Evolutionary conservation across 23 tunicate species (phyloP), one percentile per base, ranked within the genome.

Genomic region (Pegea sp.): DNA sequence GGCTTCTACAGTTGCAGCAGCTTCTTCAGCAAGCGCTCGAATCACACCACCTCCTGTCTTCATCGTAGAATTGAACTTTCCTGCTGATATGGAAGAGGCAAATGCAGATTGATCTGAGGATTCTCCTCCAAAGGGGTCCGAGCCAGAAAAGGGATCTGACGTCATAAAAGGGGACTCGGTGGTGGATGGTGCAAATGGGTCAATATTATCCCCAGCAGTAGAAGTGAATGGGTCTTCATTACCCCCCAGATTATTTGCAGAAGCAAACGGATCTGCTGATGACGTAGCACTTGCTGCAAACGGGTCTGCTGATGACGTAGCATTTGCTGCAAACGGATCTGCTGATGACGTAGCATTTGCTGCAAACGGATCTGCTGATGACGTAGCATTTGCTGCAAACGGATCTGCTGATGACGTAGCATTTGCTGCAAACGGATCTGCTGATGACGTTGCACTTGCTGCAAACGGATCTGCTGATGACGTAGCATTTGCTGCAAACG

Each of bases 91-190:
- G n/a, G n/a, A n/a, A n/a, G n/a, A n/a, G n/a, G n/a, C n/a, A n/a
- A n/a, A n/a, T n/a, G n/a, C n/a, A n/a, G n/a, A n/a, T n/a, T n/a
- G n/a, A n/a, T n/a, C n/a, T n/a, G n/a, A n/a, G n/a, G n/a, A n/a
- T n/a, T n/a, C n/a, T n/a, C n/a, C n/a, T n/a, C n/a, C n/a, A 62
- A 61, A 54, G 19, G 68, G 61, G 24, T 60, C 62, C 2, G 74
- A 31, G 16, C 70, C 69, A 22, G 58, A 38, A 67, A 70, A 78
- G 3, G 77, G 91, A 58, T 78, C 91, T 33, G 44, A 53, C 43
- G 49, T 63, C n/a, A 23, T 68, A 59, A 78, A 70, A 11, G 91
- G 68, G 53, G n/a, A n/a, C n/a, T n/a, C n/a, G n/a, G 66, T 29
- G n/a, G 26, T 23, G 18, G 66, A 61, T 5, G 76, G 52, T 26